These are phyloP conservation scores for Yasuhikotakia modesta DNA, from an alignment of 2,797 vertebrate species.

Conservation along the genomic window DNA sequence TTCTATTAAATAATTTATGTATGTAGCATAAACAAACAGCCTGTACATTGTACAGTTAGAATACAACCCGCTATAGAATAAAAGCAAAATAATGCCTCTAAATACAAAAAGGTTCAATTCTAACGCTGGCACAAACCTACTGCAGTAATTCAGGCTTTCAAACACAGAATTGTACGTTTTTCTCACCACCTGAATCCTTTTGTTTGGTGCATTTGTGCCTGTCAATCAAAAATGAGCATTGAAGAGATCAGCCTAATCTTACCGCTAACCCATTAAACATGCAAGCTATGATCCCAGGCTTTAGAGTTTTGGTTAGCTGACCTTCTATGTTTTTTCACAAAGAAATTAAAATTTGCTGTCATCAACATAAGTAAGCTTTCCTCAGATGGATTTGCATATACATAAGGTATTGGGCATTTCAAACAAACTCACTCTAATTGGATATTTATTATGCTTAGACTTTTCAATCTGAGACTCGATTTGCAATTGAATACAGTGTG, in stretches of 20 bases:
- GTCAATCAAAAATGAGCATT: slow-evolving; percentile 69
- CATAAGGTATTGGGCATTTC: slow-evolving; percentile 55
- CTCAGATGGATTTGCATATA: slow-evolving; percentile 63
- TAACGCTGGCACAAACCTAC: background rate
- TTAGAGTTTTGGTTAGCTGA: slow-evolving; percentile 65
- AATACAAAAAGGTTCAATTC: background rate
- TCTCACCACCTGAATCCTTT: slow-evolving; percentile 63
- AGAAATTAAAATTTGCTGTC: slow-evolving; percentile 67
- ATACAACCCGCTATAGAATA: background rate
- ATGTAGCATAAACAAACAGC: background rate
- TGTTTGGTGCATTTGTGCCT: slow-evolving; percentile 70
- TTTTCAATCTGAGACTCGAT: slow-evolving; percentile 51
- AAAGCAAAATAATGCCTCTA: background rate
- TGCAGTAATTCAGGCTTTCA: background rate
- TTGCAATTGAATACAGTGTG: slow-evolving; percentile 65
- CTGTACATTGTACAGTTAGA: background rate
- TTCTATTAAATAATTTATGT: background rate
- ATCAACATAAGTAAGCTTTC: slow-evolving; percentile 64
- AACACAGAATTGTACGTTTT: slow-evolving; percentile 42
- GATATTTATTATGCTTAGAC: slow-evolving; percentile 55
- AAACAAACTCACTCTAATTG: slow-evolving; percentile 61
- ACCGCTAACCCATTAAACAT: slow-evolving; percentile 73
- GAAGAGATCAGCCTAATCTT: slow-evolving; percentile 70
- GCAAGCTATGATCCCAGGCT: slow-evolving; percentile 66
- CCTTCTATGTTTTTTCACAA: slow-evolving; percentile 58